phyloP scores from a whole-genome alignment of 2,888 invertebrate species.

The Euplexia lucipara region DNA sequence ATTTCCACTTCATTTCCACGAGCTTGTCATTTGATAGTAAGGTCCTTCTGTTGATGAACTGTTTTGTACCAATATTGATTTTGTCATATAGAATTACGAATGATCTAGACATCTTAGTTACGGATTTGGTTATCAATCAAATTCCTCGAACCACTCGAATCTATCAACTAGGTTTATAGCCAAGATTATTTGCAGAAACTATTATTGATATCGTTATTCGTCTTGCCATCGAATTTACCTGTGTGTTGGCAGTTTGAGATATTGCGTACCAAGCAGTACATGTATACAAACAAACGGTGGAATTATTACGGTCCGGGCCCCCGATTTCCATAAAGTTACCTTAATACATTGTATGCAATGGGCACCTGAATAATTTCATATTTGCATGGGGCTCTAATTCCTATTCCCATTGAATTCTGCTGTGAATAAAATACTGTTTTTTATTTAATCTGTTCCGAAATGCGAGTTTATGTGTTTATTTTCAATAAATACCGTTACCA shows the following conservation, averaged over 20 bases:
- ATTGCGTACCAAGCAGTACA: conserved; percentile 53
- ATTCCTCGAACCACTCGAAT: conserved; percentile 17
- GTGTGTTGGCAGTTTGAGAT: conserved; percentile 44
- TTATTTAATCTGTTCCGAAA: conserved; percentile 3
- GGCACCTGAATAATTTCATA: conserved; percentile 65
- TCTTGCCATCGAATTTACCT: conserved; percentile 50
- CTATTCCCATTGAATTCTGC: conserved; percentile 51
- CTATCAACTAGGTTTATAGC: conserved; percentile 1
- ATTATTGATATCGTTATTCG: conserved; percentile 32
- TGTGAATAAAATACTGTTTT: conserved; percentile 24
- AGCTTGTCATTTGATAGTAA: conserved; percentile 31
- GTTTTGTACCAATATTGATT: conserved; percentile 39
- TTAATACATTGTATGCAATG: conserved; percentile 61
- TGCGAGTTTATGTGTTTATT: background rate
- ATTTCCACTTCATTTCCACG: conserved; percentile 32
- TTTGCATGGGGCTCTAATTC: conserved; percentile 60
- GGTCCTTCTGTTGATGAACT: conserved; percentile 30
- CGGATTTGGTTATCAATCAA: conserved; percentile 50
- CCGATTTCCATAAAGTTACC: conserved; percentile 65
- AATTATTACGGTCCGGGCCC: conserved; percentile 61
- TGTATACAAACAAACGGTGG: conserved; percentile 64
- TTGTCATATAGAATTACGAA: conserved; percentile 12
- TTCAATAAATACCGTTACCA: background rate
- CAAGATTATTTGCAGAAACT: conserved; percentile 49
- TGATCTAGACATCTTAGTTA: conserved; percentile 1